Conservation (phyloP, 2,888 invertebrate genomes). For the Seira musarum region DNA sequence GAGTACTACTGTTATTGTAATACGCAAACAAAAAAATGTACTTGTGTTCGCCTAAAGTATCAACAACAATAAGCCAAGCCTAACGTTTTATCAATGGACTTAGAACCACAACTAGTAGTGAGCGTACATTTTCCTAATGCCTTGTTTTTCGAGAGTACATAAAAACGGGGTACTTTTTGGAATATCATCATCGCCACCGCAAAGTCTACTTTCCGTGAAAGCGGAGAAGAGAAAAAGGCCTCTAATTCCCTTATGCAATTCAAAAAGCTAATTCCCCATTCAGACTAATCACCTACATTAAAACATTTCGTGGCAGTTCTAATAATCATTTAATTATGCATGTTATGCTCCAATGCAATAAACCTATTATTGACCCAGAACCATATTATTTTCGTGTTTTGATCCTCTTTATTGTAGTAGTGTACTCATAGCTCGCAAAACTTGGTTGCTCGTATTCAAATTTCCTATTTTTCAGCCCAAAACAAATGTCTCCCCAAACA, state of each 20-base stretch:
- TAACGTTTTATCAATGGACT: background rate
- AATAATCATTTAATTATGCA: constrained; percentile 61
- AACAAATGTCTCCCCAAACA: constrained; percentile 10
- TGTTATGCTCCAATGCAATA: constrained; percentile 55
- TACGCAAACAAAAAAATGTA: too few relatives aligned
- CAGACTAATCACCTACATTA: constrained; percentile 61
- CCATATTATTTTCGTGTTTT: constrained; percentile 45
- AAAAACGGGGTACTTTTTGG: constrained; percentile 10
- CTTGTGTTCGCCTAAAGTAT: background rate
- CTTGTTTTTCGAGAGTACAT: background rate
- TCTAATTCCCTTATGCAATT: constrained; percentile 61
- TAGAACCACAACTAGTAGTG: too few relatives aligned
- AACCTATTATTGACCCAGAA: constrained; percentile 60
- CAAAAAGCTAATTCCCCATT: constrained; percentile 60
- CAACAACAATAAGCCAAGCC: background rate
- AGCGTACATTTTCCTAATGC: background rate
- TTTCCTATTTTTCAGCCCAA: constrained; percentile 21
- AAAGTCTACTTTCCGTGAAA: background rate
- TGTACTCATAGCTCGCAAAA: background rate
- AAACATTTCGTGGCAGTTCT: constrained; percentile 58
- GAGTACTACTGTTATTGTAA: too few relatives aligned
- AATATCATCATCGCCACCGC: background rate
- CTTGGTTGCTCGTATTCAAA: constrained; percentile 14
- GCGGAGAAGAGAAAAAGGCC: constrained; percentile 45
- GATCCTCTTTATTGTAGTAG: constrained; percentile 33